Conservation (phyloP, 1,140 invertebrate species). For the Drosophila dunni region DNA sequence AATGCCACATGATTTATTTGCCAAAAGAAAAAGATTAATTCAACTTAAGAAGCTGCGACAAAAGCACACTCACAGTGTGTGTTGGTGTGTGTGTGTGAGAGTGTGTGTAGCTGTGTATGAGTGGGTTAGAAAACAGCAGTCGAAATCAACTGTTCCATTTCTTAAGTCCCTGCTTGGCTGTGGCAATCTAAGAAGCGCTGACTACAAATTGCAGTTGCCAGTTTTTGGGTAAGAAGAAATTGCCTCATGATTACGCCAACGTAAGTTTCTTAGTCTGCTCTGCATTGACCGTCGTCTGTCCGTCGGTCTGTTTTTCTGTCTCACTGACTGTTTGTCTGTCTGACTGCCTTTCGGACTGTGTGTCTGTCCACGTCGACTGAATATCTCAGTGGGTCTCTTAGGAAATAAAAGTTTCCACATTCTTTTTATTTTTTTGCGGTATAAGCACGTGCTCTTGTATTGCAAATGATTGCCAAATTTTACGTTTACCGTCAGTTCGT, state of each 20-base stretch:
- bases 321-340: constrained; percentile 22
- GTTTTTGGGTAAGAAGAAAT: constrained; percentile 61
- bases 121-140: constrained; percentile 71
- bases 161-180: constrained; percentile 30
- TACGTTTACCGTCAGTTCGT: constrained; percentile 37
- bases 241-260: constrained; percentile 78
- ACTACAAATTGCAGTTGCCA: constrained; percentile 73
- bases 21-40: constrained; percentile 50
- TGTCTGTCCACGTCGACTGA: constrained; percentile 68
- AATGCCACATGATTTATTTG: constrained; percentile 76
- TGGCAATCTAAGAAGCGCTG: constrained; percentile 59
- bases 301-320: constrained; percentile 26
- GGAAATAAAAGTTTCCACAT: constrained; percentile 81
- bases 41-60: constrained; percentile 47
- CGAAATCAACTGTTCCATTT: constrained; percentile 66
- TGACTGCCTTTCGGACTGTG: neutral
- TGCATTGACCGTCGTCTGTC: no score
- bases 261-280: constrained; percentile 8
- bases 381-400: constrained; percentile 72
- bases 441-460: constrained; percentile 72
- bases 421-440: constrained; percentile 50
- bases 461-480: constrained; percentile 73
- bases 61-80: constrained; percentile 11
- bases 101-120: constrained; percentile 47
- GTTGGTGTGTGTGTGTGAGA: constrained; percentile 40